Conservation (phyloP, 1,140 invertebrate species). For the Drosophila truncata region DNA sequence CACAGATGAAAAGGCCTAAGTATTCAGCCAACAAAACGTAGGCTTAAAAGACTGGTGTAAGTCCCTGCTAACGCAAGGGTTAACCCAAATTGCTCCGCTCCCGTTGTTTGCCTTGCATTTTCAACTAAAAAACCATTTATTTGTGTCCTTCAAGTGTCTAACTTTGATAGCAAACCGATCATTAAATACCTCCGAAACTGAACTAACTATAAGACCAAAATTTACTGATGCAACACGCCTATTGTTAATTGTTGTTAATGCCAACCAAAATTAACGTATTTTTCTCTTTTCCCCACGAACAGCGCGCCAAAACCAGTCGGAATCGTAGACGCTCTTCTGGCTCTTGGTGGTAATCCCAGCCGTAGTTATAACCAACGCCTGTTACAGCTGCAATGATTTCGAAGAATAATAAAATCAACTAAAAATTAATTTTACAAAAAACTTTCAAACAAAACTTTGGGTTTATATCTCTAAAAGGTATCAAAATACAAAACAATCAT, state of each 20-base stretch:
- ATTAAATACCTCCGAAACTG: conserved; percentile 14
- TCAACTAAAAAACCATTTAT: neutral
- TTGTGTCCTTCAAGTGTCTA: conserved; percentile 13
- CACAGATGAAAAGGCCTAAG: conserved; percentile 77
- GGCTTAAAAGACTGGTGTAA: conserved; percentile 51
- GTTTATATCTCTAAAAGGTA: conserved; percentile 10
- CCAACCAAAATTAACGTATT: conserved; percentile 11
- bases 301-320: conserved; percentile 59
- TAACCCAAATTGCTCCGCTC: conserved; percentile 10
- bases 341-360: conserved; percentile 9
- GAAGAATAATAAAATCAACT: conserved; percentile 28
- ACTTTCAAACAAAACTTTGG: conserved; percentile 21
- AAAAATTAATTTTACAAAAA: conserved; percentile 14
- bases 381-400: conserved; percentile 48
- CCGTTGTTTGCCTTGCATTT: conserved; percentile 5
- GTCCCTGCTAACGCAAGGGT: conserved; percentile 31
- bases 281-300: conserved; percentile 18
- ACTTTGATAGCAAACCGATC: neutral
- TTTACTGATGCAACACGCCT: neutral
- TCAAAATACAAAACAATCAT: conserved; percentile 9
- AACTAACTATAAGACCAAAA: conserved; percentile 7
- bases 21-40: conserved; percentile 11
- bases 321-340: conserved; percentile 55
- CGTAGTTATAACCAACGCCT: conserved; percentile 20
- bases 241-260: neutral